Conservation (phyloP, 2,113 vertebrate genomes). For the Lampris megalopsis region DNA sequence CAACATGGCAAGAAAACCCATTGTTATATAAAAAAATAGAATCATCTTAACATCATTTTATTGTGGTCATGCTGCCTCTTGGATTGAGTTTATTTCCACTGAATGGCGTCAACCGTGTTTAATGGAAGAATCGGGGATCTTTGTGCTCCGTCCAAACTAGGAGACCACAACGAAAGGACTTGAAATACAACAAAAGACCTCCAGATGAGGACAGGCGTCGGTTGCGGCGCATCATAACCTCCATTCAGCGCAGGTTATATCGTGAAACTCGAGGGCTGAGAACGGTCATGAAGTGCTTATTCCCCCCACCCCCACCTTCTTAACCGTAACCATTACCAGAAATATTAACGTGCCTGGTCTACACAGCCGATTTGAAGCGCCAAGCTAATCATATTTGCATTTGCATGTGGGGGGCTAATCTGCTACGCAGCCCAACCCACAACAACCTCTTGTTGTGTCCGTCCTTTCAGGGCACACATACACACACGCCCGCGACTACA, state of each 20-base stretch:
- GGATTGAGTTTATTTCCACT: no score
- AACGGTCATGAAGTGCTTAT: no score
- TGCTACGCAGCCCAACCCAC: not conserved
- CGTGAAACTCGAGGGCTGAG: not conserved
- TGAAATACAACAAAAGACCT: slow-evolving; percentile 58
- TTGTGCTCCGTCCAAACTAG: slow-evolving; percentile 51
- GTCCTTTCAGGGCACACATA: not conserved
- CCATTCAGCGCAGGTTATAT: not conserved
- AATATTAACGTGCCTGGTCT: slow-evolving; percentile 52
- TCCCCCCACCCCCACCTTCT: no score
- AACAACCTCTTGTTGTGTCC: not conserved
- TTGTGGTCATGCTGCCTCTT: no score
- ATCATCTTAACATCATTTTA: not conserved
- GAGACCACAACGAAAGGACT: slow-evolving; percentile 50
- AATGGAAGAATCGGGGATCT: slow-evolving; percentile 14
- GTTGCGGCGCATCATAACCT: not conserved
- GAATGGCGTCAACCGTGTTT: not conserved
- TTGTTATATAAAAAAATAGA: not conserved
- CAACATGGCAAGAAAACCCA: slow-evolving; percentile 2
- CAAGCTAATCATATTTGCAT: not conserved
- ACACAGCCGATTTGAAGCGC: slow-evolving; percentile 15
- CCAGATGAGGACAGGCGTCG: slow-evolving; percentile 8
- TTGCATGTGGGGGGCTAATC: not conserved
- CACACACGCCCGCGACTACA: not conserved
- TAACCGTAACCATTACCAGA: not conserved